Conservation (phyloP, 2,113 vertebrate genomes). For the Ictalurus punctatus region DNA sequence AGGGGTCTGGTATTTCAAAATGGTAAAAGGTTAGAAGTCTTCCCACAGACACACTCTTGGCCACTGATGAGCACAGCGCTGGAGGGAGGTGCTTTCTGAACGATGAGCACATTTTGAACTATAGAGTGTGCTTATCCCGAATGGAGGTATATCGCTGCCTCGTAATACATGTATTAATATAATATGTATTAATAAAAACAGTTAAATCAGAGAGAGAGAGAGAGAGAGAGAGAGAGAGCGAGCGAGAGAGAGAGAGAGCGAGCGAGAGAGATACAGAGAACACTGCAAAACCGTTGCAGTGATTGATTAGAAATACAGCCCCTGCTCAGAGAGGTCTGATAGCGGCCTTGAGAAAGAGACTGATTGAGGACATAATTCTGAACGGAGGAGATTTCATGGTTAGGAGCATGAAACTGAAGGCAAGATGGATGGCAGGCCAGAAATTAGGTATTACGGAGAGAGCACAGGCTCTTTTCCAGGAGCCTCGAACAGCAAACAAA, state of each 20-base stretch:
- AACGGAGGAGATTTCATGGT: slow-evolving; percentile 73
- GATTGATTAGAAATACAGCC: slow-evolving; percentile 59
- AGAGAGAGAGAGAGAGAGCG: slow-evolving; percentile 10
- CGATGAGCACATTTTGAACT: slow-evolving; percentile 6
- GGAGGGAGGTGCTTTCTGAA: slow-evolving; percentile 32
- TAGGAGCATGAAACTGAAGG: slow-evolving; percentile 70
- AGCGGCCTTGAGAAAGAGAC: slow-evolving; percentile 64
- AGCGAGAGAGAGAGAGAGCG: not conserved
- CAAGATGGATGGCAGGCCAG: slow-evolving; percentile 66
- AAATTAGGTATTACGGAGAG: slow-evolving; percentile 39
- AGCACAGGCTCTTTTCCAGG: not conserved
- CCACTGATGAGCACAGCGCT: slow-evolving; percentile 28
- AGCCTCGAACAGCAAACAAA: slow-evolving; percentile 33
- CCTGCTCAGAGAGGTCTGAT: slow-evolving; percentile 60
- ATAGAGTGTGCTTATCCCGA: not conserved
- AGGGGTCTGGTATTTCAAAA: slow-evolving; percentile 55
- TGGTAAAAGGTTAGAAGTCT: slow-evolving; percentile 52
- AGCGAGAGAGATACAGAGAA: slow-evolving; percentile 17
- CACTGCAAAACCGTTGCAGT: slow-evolving; percentile 12
- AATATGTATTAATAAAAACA: slow-evolving; percentile 19
- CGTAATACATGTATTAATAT: slow-evolving; percentile 3
- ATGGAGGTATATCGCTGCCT: not conserved
- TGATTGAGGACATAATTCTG: slow-evolving; percentile 77
- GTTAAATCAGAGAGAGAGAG: not conserved
- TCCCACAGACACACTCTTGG: slow-evolving; percentile 5